Base-by-base conservation (phyloP, 2,113 vertebrate genomes). In the Petrocephalus microphthalmus region DNA sequence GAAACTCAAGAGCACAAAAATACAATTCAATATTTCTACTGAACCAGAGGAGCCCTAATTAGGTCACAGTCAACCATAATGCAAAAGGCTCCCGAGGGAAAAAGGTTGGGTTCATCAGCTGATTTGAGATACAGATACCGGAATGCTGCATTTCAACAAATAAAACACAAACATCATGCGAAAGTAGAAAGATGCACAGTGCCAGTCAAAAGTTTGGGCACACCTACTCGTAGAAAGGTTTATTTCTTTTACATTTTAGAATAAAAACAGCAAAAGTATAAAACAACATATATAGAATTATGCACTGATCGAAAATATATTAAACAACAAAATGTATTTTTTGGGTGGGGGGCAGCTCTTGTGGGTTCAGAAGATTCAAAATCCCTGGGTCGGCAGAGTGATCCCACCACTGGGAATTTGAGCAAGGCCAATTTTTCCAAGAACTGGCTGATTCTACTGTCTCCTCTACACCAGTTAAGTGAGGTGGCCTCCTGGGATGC, bases 1-100 rank as follows among this genome's bases (percentile, higher is more conserved):
- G 33, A 74, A 74, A 64, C 57, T 64, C 57, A 25, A 25, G 7
- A 67, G 19, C 71, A 78, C 71, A 78, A 78, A 42, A 29, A 42
- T 78, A 78, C 71, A 78, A 67, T 78, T 78, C 71, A 78, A 78
- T 37, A 78, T 78, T 78, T 42, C 71, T 78, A 33, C n/a, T 84
- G 82, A 47, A 84, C 47, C 47, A 84, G 20, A 84, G 82, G 11
- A 13, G 45, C 45, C 47, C 33, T 78, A 37, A 78, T 78, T 42
- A 78, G 71, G 33, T 78, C 71, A 78, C 29, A 78, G 17, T 78
- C 15, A 78, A 42, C 15, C 37, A 78, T 78, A 42, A 37, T 37
- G 71, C 33, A 78, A 84, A 84, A 49, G 45, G 45, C 82, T 84
- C 1, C 45, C 45, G 3, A 51, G 7, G 60, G 11, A 67, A 83